These are phyloP conservation scores for Cotesia vestalis DNA, from an alignment of 1,140 invertebrate genomes.

Conservation along the genomic window DNA sequence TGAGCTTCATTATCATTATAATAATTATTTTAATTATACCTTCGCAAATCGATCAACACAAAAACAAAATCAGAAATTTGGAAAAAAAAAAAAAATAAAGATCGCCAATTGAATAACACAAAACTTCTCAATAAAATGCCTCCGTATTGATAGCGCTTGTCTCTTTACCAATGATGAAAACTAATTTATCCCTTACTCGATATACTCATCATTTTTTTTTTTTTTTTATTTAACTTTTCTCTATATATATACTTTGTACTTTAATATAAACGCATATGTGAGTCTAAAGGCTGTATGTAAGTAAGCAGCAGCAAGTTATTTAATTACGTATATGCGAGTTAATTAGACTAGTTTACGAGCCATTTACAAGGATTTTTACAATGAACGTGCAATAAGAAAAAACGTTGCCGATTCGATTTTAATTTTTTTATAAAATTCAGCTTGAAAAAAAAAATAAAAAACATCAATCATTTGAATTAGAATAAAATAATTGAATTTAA, in stretches of 20 bases:
- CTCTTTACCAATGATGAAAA: slow-evolving; percentile 31
- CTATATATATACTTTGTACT: slow-evolving; percentile 28
- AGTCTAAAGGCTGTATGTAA: slow-evolving; percentile 57
- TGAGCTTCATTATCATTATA: slow-evolving; percentile 27
- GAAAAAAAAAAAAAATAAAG: neutral
- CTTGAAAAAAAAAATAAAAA: neutral
- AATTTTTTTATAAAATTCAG: neutral
- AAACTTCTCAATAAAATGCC: slow-evolving; percentile 25
- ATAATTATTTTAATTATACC: neutral
- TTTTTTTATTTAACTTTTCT: slow-evolving; percentile 19
- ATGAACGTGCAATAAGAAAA: slow-evolving; percentile 19
- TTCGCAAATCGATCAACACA: neutral
- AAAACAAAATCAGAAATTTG: neutral
- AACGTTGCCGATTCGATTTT: slow-evolving; percentile 27
- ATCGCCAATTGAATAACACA: slow-evolving; percentile 1
- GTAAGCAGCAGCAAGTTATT: slow-evolving; percentile 49
- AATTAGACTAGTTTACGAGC: slow-evolving; percentile 32
- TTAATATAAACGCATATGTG: slow-evolving; percentile 26
- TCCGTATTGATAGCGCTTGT: slow-evolving; percentile 27
- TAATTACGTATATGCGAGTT: slow-evolving; percentile 32
- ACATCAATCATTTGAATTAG: neutral
- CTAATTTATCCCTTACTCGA: no score
- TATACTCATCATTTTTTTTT: slow-evolving; percentile 31
- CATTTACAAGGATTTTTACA: slow-evolving; percentile 52
- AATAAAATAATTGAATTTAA: slow-evolving; percentile 9